Evolutionary conservation across 1,140 invertebrate species (phyloP), one percentile per base, ranked within the genome.

Genomic region (Pogonomyrmex barbatus): DNA sequence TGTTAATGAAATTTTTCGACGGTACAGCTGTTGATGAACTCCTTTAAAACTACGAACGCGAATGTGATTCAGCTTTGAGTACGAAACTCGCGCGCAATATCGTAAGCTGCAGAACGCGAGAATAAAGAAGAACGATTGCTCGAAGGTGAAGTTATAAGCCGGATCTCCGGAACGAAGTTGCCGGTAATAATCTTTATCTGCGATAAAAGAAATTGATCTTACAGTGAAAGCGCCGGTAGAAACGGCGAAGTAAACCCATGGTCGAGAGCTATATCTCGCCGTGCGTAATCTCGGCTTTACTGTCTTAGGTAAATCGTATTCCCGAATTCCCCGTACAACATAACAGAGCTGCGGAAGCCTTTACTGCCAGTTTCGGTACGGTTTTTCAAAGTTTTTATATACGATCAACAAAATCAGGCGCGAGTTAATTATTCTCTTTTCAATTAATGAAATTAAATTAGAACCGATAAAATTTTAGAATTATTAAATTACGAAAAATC

Each of bases 161-260:
- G 58, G 58, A 75, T 70, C 60, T 81, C 36, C 75, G 6, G 10
- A 12, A 14, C 73, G 54, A 50, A 65, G 65, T 9, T 79, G 65
- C 1, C n/a, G 82, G 87, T 87, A 90, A 89, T 92, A 93, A 92
- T 58, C 70, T 92, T 91, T 90, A 92, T 71, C 79, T 68, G 77
- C 92, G 84, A 93, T 93, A 93, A 93, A 93, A 93, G 75, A 85
- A 90, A 90, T 91, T 81, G 70, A 77, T 71, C 62, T 91, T 86
- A 81, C 63, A 12, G 56, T 68, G 62, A 82, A 88, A 90, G 52
- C 47, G 87, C 71, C 67, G 30, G 39, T 60, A 39, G 83, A 86
- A 87, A 85, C 54, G 71, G 86, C 77, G 76, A 79, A 82, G 65
- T 81, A 85, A 87, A 86, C 63, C 86, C 65, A 45, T 36, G 60